Conservation (phyloP, 2,888 invertebrate species). For the Unio pictorum region DNA sequence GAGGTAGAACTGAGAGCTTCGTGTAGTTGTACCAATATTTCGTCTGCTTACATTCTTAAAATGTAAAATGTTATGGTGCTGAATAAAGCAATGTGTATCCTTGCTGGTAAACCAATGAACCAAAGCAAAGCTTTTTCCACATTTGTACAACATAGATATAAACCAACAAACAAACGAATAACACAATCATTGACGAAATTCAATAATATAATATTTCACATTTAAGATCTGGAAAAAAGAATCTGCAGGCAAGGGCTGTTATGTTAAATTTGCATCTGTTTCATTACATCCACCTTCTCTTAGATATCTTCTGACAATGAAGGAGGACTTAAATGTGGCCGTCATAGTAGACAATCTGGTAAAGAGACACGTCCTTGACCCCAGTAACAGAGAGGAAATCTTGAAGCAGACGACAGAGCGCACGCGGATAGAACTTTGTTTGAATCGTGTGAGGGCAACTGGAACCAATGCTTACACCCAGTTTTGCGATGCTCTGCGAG, state of each 20-base stretch:
- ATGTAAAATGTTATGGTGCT: too few relatives aligned
- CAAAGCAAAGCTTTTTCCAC: too few relatives aligned
- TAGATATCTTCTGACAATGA: slow-evolving; percentile 44
- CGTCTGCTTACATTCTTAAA: too few relatives aligned
- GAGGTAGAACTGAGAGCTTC: too few relatives aligned
- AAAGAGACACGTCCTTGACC: slow-evolving; percentile 37
- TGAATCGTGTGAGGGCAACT: slow-evolving; percentile 40
- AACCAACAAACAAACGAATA: too few relatives aligned
- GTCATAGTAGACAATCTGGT: slow-evolving; percentile 42
- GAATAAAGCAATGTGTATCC: too few relatives aligned
- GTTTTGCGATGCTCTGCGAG: slow-evolving; percentile 44
- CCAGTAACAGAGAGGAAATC: slow-evolving; percentile 41
- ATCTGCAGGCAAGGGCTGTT: not conserved
- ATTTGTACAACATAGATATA: too few relatives aligned
- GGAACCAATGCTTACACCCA: slow-evolving; percentile 32
- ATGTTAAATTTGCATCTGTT: not conserved
- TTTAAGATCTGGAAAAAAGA: not conserved
- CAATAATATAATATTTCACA: not conserved
- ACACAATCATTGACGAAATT: not conserved
- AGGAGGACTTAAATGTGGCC: slow-evolving; percentile 44
- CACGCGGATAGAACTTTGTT: slow-evolving; percentile 40
- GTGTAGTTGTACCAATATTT: too few relatives aligned
- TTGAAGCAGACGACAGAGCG: slow-evolving; percentile 36
- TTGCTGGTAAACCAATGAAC: too few relatives aligned
- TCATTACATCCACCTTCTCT: not conserved